Conservation (phyloP, 2,113 vertebrate species). For the Trematocara zebra region DNA sequence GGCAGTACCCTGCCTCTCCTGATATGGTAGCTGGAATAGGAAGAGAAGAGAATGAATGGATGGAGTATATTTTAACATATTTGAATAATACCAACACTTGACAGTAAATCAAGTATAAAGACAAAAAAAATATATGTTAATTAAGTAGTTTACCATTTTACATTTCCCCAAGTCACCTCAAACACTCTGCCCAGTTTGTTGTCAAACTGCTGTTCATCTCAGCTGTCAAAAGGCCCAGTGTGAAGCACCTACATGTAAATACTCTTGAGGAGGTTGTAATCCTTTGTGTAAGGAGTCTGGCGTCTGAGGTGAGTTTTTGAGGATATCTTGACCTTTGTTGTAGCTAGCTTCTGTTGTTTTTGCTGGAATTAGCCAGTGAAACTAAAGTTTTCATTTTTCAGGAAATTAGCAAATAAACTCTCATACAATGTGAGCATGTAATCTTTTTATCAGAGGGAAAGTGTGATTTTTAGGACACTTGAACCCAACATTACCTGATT, state of each 20-base stretch:
- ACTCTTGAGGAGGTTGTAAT: not conserved
- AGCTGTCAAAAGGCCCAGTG: not conserved
- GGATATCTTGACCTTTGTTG: not conserved
- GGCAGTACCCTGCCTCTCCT: not conserved
- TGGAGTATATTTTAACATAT: not conserved
- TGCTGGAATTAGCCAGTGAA: not conserved
- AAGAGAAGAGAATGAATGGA: not conserved
- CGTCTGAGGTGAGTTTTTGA: not conserved
- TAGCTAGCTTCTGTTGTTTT: not conserved
- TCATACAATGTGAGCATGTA: not conserved
- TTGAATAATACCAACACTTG: not conserved
- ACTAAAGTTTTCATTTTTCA: not conserved
- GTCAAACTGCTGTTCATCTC: not conserved
- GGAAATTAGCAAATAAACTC: not conserved
- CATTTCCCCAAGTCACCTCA: not conserved
- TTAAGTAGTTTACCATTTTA: not conserved
- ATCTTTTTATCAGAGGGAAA: not conserved
- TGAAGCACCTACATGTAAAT: not conserved
- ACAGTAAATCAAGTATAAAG: not conserved
- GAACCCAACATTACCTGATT: not conserved
- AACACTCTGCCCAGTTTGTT: not conserved
- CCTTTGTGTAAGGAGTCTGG: not conserved
- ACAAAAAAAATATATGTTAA: accelerated
- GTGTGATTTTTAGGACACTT: not conserved
- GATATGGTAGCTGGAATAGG: not conserved